Evolutionary conservation across 2,888 invertebrate genomes (phyloP).

Genomic region (Apamea monoglypha): DNA sequence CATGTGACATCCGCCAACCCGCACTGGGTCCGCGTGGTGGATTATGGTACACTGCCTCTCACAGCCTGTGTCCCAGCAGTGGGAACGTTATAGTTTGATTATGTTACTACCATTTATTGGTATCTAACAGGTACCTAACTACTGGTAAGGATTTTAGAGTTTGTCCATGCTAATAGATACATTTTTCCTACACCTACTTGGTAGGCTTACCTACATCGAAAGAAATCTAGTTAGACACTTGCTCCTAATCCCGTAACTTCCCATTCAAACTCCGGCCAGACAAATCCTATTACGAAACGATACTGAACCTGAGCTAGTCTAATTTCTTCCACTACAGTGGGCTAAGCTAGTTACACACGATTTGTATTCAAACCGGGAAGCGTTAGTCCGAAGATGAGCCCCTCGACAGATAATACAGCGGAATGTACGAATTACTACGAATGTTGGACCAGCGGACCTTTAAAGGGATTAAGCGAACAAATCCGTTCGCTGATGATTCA

Average conservation of each 20-base stretch:
- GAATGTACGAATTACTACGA: conserved; percentile 54
- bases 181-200: neutral
- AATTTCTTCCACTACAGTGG: conserved; percentile 64
- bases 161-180: neutral
- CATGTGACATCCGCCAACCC: neutral
- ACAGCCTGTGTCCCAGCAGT: neutral
- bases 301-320: conserved; percentile 53
- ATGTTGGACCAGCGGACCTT: conserved; percentile 61
- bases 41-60: neutral
- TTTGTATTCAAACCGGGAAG: conserved; percentile 66
- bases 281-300: conserved; percentile 60
- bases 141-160: neutral
- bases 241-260: conserved; percentile 26
- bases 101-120: neutral
- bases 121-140: neutral
- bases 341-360: conserved; percentile 65
- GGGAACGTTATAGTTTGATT: neutral
- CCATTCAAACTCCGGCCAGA: conserved; percentile 46
- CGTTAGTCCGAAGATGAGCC: conserved; percentile 68
- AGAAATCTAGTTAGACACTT: conserved; percentile 6
- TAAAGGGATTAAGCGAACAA: conserved; percentile 72
- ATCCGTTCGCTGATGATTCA: conserved; percentile 80
- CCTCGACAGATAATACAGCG: conserved; percentile 52
- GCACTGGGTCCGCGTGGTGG: neutral
- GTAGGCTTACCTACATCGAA: neutral